Evolutionary conservation across 2,888 invertebrate genomes (phyloP).

Genomic region (Lithophane socia): DNA sequence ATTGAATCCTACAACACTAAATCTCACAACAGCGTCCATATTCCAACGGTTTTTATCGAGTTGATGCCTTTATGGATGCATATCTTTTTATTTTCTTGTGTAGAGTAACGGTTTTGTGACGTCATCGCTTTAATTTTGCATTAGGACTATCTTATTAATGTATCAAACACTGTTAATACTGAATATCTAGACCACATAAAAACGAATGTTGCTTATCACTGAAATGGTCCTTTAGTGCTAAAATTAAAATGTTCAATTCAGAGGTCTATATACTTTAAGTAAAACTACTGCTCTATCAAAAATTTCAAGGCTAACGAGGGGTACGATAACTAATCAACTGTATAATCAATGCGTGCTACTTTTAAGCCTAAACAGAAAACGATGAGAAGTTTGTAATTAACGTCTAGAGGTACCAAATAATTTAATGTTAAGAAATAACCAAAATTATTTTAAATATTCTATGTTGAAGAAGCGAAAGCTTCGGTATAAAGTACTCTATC

Average conservation of each 20-base stretch:
- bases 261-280: conserved; percentile 16
- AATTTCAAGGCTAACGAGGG: conserved; percentile 50
- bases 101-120: conserved; percentile 62
- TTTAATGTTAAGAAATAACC: neutral
- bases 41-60: conserved; percentile 64
- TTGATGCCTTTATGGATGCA: conserved; percentile 66
- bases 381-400: conserved; percentile 6
- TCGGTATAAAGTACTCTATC: neutral
- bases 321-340: conserved; percentile 43
- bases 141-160: conserved; percentile 50
- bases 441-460: neutral
- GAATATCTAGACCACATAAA: conserved; percentile 21
- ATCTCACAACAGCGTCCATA: conserved; percentile 51
- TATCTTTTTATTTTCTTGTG: conserved; percentile 59
- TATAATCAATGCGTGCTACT: conserved; percentile 37
- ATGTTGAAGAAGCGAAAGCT: neutral
- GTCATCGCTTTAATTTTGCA: conserved; percentile 64
- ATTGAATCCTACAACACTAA: conserved; percentile 42
- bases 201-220: conserved; percentile 11
- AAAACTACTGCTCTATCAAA: conserved; percentile 30
- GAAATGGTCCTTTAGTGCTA: conserved; percentile 9
- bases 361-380: conserved; percentile 30
- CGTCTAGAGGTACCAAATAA: neutral
- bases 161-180: conserved; percentile 35
- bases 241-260: conserved; percentile 37